Evolutionary conservation across 2,797 vertebrate genomes (phyloP).

Genomic region (Sebastes miniatus): DNA sequence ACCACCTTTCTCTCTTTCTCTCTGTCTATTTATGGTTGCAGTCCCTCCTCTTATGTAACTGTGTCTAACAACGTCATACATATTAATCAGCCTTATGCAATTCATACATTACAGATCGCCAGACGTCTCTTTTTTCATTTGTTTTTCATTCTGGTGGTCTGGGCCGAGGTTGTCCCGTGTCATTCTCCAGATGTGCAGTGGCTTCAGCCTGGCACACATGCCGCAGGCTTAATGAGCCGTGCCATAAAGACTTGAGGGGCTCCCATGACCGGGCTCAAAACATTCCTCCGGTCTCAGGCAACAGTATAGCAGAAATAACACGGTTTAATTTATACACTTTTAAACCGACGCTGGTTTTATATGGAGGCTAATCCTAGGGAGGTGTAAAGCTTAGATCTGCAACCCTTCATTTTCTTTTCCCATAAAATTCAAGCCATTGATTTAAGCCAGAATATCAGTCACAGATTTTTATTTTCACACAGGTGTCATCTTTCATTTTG

Average conservation of each 20-base stretch:
- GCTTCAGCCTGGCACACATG: constrained; percentile 68
- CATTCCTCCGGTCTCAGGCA: constrained; percentile 50
- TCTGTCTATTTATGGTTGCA: constrained; percentile 5
- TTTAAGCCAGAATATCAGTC: constrained; percentile 13
- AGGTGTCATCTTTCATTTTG: constrained; percentile 32
- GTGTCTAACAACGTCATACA: not conserved
- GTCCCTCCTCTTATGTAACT: constrained; percentile 5
- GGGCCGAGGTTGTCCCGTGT: constrained; percentile 44
- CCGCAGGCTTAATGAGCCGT: constrained; percentile 73
- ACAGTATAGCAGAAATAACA: constrained; percentile 36
- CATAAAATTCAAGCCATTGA: constrained; percentile 28
- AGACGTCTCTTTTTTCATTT: not conserved
- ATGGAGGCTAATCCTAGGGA: constrained; percentile 36
- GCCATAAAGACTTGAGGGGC: constrained; percentile 52
- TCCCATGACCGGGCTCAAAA: constrained; percentile 53
- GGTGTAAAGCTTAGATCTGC: constrained; percentile 27
- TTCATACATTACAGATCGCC: not conserved
- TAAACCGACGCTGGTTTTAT: constrained; percentile 39
- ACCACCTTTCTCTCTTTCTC: not conserved
- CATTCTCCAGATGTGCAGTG: constrained; percentile 72
- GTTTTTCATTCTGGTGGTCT: constrained; percentile 20
- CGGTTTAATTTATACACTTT: constrained; percentile 32
- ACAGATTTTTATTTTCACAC: constrained; percentile 10
- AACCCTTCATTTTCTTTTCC: constrained; percentile 36
- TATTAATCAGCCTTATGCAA: not conserved